Evolutionary conservation across 1,140 invertebrate species (phyloP).

Genomic region (Drosophila prosaltans): DNA sequence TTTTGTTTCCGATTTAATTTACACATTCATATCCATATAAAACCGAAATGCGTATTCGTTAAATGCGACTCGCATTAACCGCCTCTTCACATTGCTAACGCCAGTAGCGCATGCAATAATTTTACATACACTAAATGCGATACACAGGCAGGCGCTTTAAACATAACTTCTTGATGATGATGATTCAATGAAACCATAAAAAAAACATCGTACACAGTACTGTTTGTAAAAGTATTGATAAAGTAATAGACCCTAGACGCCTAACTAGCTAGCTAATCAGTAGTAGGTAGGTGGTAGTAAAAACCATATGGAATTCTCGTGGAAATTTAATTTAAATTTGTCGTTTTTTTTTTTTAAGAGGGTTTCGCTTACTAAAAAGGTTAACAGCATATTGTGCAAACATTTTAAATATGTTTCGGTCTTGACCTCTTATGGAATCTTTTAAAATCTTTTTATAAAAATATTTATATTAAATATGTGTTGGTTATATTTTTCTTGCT

Average conservation of each 20-base stretch:
- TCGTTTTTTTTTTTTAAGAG: slow-evolving; percentile 15
- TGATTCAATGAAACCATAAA: slow-evolving; percentile 48
- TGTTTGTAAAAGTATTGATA: slow-evolving; percentile 43
- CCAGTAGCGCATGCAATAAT: slow-evolving; percentile 52
- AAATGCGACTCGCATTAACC: not conserved
- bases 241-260: slow-evolving; percentile 49
- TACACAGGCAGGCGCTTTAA: slow-evolving; percentile 21
- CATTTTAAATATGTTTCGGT: slow-evolving; percentile 18
- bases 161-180: slow-evolving; percentile 36
- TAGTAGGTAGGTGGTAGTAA: slow-evolving; percentile 39
- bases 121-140: slow-evolving; percentile 32
- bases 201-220: slow-evolving; percentile 68
- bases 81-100: slow-evolving; percentile 34
- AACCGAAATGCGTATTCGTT: slow-evolving; percentile 32
- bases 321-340: slow-evolving; percentile 53
- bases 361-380: slow-evolving; percentile 47
- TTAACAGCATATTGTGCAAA: slow-evolving; percentile 27
- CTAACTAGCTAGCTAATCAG: slow-evolving; percentile 57
- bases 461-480: slow-evolving; percentile 66
- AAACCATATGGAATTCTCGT: slow-evolving; percentile 58
- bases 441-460: slow-evolving; percentile 73
- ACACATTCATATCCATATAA: slow-evolving; percentile 53
- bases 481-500: slow-evolving; percentile 48
- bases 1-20: slow-evolving; percentile 67
- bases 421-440: slow-evolving; percentile 59